Evolutionary conservation across 2,888 invertebrate genomes (phyloP).

Genomic region (Enoplolaimus lenunculus): DNA sequence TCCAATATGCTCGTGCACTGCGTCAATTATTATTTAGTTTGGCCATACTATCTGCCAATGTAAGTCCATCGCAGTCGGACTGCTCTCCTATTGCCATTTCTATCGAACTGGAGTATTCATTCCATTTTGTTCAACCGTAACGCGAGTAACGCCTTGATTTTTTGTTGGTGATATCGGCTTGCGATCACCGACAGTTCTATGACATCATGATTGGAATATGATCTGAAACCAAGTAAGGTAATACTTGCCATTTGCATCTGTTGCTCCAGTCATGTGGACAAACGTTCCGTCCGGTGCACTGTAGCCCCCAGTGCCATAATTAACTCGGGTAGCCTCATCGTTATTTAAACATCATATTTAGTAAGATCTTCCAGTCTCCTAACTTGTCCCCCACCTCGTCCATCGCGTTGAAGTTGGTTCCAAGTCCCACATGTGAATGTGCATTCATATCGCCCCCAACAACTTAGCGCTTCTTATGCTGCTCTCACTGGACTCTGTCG

Average conservation of each 20-base stretch:
- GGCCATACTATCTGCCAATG: too few relatives aligned
- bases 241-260: neutral
- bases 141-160: too few relatives aligned
- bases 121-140: too few relatives aligned
- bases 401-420: too few relatives aligned
- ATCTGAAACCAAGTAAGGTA: neutral
- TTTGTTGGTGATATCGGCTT: too few relatives aligned
- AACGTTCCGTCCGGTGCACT: neutral
- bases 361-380: slow-evolving; percentile 3
- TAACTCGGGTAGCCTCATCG: neutral
- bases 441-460: slow-evolving; percentile 6
- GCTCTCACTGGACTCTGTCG: too few relatives aligned
- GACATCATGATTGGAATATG: neutral
- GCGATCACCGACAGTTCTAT: neutral
- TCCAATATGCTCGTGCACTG: too few relatives aligned
- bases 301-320: neutral
- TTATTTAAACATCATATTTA: neutral
- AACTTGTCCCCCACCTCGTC: neutral
- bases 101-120: too few relatives aligned
- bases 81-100: too few relatives aligned
- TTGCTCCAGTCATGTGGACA: neutral
- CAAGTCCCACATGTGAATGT: neutral
- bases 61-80: too few relatives aligned
- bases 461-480: too few relatives aligned
- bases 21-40: too few relatives aligned